Percentiles rank a stretch among this genome's conserved stretches.
These are phyloP conservation scores for Elgaria multicarinata DNA, from an alignment of 2,113 vertebrate genomes.

Conservation along the genomic window DNA sequence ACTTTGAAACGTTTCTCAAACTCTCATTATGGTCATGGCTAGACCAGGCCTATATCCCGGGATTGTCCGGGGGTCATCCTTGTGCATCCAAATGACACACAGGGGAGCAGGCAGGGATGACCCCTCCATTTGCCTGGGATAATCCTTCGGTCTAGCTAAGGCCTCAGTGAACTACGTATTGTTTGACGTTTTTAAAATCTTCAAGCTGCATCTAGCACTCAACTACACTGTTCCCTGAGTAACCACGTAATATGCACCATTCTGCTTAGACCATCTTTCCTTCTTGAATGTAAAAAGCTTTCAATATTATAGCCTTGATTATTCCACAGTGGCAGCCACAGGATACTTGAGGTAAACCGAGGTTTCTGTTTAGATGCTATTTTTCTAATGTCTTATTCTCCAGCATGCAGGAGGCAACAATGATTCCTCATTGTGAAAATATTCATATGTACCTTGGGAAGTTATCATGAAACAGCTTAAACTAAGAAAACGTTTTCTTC, in stretches of 20 bases:
- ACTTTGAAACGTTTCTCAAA: background rate
- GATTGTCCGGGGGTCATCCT: no score
- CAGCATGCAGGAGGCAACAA: background rate
- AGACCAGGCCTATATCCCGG: no score
- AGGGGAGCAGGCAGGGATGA: no score
- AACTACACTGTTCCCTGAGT: background rate
- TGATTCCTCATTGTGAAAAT: background rate
- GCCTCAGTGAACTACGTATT: background rate
- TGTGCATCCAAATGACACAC: no score
- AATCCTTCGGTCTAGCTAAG: no score
- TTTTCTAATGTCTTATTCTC: background rate
- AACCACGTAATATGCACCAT: background rate
- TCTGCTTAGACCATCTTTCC: background rate
- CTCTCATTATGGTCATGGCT: no score
- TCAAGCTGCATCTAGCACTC: background rate
- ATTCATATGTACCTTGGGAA: background rate
- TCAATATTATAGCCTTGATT: conserved; percentile 17
- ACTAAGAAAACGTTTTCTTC: background rate
- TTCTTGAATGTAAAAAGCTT: conserved; percentile 8
- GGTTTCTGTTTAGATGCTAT: background rate
- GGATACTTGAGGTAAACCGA: conserved; percentile 27
- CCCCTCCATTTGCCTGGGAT: no score
- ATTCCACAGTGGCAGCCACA: conserved; percentile 14
- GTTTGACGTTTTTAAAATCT: background rate
- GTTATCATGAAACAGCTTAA: background rate